Conservation (phyloP, 1,140 invertebrate genomes). For the Aethina tumida region DNA sequence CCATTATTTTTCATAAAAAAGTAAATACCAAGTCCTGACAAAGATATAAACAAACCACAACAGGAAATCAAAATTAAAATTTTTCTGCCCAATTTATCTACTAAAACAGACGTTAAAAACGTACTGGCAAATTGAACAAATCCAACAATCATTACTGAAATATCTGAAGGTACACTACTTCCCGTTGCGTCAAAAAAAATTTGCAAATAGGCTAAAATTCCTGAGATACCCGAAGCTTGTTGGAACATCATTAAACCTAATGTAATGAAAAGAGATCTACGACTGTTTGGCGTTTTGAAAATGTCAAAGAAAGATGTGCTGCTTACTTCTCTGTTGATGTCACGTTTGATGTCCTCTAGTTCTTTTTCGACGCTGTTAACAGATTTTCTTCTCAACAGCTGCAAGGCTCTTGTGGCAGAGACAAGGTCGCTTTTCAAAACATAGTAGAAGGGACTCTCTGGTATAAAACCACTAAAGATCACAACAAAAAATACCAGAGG, state of each 20-base stretch:
- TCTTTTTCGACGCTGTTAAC: conserved; percentile 45
- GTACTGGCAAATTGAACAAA: conserved; percentile 12
- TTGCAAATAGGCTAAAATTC: conserved; percentile 69
- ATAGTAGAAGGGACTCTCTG: conserved; percentile 62
- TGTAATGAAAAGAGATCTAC: conserved; percentile 56
- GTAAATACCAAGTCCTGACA: too few relatives aligned
- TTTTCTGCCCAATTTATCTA: conserved; percentile 35
- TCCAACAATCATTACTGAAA: conserved; percentile 15
- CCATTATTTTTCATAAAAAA: too few relatives aligned
- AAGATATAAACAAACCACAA: conserved; percentile 10
- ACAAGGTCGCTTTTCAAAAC: conserved; percentile 4
- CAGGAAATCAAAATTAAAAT: conserved; percentile 15
- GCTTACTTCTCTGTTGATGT: conserved; percentile 28
- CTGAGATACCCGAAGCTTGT: conserved; percentile 70
- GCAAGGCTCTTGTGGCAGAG: conserved; percentile 9
- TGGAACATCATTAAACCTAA: conserved; percentile 60
- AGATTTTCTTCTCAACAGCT: conserved; percentile 14
- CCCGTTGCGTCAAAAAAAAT: conserved; percentile 56
- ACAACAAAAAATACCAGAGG: conserved; percentile 41
- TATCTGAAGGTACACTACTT: conserved; percentile 37
- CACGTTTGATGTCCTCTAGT: conserved; percentile 41
- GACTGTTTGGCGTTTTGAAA: conserved; percentile 41
- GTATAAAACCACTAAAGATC: conserved; percentile 39
- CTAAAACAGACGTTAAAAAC: conserved; percentile 11
- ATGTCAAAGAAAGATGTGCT: conserved; percentile 42